phyloP scores from a whole-genome alignment of 2,888 invertebrate species.

The Rhagophthalmus giganteus region DNA sequence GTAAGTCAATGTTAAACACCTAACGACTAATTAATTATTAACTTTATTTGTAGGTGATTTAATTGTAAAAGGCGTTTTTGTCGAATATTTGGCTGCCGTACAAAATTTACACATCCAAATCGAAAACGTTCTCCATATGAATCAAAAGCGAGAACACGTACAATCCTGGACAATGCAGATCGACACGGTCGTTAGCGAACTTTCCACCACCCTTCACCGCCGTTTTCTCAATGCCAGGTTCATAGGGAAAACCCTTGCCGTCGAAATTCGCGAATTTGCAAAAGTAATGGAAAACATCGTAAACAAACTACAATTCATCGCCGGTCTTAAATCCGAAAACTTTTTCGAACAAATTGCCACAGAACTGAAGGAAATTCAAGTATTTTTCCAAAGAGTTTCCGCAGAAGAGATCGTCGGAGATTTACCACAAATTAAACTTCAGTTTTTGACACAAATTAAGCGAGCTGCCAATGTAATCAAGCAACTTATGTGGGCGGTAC shows the following conservation, averaged over 20 bases:
- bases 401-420: neutral
- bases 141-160: neutral
- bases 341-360: conserved; percentile 4
- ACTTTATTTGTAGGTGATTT: neutral
- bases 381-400: conserved; percentile 2
- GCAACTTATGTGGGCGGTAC: conserved; percentile 9
- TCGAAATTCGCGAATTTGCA: conserved; percentile 14
- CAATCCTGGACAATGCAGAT: conserved; percentile 8
- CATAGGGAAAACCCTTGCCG: conserved; percentile 2
- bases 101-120: conserved; percentile 8
- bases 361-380: conserved; percentile 14
- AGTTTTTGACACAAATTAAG: conserved; percentile 1
- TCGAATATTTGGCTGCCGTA: conserved; percentile 13
- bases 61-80: conserved; percentile 1
- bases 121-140: conserved; percentile 1
- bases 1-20: neutral
- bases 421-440: conserved; percentile 1
- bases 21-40: neutral
- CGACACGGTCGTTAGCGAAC: conserved; percentile 7
- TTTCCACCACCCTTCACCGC: conserved; percentile 3
- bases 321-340: conserved; percentile 1
- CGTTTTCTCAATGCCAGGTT: neutral
- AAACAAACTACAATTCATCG: conserved; percentile 5
- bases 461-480: conserved; percentile 6
- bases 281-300: conserved; percentile 10